Evolutionary conservation across 2,888 invertebrate genomes (phyloP), one percentile per base, ranked within the genome.

Genomic region (Orchesella flavescens): DNA sequence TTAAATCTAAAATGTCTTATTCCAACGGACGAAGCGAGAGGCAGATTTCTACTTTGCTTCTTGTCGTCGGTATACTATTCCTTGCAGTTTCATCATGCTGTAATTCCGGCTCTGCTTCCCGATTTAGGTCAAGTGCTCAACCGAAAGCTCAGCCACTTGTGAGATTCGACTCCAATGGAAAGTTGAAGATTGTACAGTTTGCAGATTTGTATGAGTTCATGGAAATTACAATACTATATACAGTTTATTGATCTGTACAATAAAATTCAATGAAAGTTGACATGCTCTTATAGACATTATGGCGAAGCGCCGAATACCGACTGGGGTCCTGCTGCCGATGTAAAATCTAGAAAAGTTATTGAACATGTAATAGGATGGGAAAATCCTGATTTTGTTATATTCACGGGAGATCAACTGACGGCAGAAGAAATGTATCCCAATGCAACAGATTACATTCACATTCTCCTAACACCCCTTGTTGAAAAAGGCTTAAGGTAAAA

Each of bases 321-420:
- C n/a, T 85, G 83, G 83, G 85, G 85, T 15, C 85, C 85, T 13
- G 44, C 1, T 19, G 44, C 44, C 0, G 83, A 85, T 65, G n/a
- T 73, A 0, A 82, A 72, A 21, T 85, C 85, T 0, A 72, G 78
- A 15, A 75, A 65, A 9, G 81, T 84, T 0, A 85, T 74, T 1
- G 46, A n/a, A 1, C 24, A 78, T 15, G 82, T 85, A 5, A 49
- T 85, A 12, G 19, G 59, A 15, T 79, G 66, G 82, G 34, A 34
- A 4, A 34, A 34, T n/a, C 85, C 85, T 1, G 79, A 85, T 46
- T 82, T 85, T 55, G 74, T 84, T 5, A 44, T 85, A 19, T 81
- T 86, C 63, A 86, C 84, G 1, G 86, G 86, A 10, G 86, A 86
- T 53, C 85, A 85, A 68, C 34, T 86, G 12, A 81, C 86, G 17